phyloP scores from a whole-genome alignment of 2,888 invertebrate species.

The Hybos culiciformis region DNA sequence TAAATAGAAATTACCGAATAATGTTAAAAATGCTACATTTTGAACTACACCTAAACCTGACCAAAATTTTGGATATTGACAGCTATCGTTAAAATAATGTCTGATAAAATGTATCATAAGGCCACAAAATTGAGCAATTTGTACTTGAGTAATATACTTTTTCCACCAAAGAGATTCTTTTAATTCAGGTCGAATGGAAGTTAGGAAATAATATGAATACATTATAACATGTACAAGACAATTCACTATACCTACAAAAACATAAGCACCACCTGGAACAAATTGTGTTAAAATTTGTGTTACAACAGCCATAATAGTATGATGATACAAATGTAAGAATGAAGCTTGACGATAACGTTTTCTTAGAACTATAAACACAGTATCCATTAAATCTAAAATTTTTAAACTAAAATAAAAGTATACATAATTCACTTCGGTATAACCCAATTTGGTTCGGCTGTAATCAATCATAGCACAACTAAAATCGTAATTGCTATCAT shows the following conservation, averaged over 20 bases:
- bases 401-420: conserved; percentile 51
- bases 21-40: conserved; percentile 48
- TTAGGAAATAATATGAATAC: conserved; percentile 68
- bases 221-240: conserved; percentile 64
- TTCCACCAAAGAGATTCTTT: conserved; percentile 68
- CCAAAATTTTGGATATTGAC: conserved; percentile 44
- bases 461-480: neutral
- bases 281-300: conserved; percentile 46
- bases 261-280: conserved; percentile 49
- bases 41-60: conserved; percentile 46
- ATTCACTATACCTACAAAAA: conserved; percentile 53
- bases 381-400: conserved; percentile 50
- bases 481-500: too few relatives aligned
- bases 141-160: conserved; percentile 66
- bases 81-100: conserved; percentile 38
- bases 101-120: conserved; percentile 40
- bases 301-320: conserved; percentile 46
- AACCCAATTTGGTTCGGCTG: neutral
- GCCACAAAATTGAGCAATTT: conserved; percentile 55
- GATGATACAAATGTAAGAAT: conserved; percentile 57
- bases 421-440: neutral
- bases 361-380: conserved; percentile 53
- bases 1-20: conserved; percentile 54
- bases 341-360: conserved; percentile 55
- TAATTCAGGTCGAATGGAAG: conserved; percentile 53